Evolutionary conservation across 2,113 vertebrate genomes (phyloP), one percentile per base, ranked within the genome.

Genomic region (Pontoporia blainvillei): DNA sequence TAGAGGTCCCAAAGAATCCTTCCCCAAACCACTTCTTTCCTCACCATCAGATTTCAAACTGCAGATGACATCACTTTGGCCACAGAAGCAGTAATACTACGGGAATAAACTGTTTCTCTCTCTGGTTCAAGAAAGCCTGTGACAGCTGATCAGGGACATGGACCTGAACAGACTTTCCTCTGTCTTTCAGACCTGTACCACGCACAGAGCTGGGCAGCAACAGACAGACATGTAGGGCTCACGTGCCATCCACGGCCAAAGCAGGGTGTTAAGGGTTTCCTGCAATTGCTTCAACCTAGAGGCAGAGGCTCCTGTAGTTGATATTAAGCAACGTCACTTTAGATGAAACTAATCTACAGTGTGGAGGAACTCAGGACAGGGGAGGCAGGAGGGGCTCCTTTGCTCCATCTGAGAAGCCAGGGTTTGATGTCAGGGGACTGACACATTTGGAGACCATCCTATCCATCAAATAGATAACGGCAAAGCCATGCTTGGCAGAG

Each of bases 171-270:
- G 21, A n/a, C 34, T 41, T 29, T 69, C 12, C 71, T 59, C 31
- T 17, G 0, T 17, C n/a, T 25, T 44, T 73, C 31, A 71, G 88
- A 72, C 71, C 23, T 3, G 0, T 1, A 1, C 0, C 6, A n/a
- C 1, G 2, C 20, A n/a, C 2, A 7, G 66, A 66, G 8, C 34
- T 13, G 5, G 8, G 91, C 6, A 21, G 66, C 49, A 2, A 13
- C 41, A 44, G 34, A 23, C 18, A 36, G 14, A 4, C 1, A 1
- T 0, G 11, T 4, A n/a, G 89, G 31, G 44, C 2, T 1, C 21
- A 8, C 1, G 2, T 0, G 4, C 31, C 69, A 49, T 6, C 36
- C n/a, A 41, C 0, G 8, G 36, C 34, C 2, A 49, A 17, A 0
- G 3, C 2, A 2, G 20, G 21, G 11, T 34, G 69, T 15, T 25